Evolutionary conservation across 1,140 invertebrate species (phyloP).

Genomic region (Nasonia giraulti): DNA sequence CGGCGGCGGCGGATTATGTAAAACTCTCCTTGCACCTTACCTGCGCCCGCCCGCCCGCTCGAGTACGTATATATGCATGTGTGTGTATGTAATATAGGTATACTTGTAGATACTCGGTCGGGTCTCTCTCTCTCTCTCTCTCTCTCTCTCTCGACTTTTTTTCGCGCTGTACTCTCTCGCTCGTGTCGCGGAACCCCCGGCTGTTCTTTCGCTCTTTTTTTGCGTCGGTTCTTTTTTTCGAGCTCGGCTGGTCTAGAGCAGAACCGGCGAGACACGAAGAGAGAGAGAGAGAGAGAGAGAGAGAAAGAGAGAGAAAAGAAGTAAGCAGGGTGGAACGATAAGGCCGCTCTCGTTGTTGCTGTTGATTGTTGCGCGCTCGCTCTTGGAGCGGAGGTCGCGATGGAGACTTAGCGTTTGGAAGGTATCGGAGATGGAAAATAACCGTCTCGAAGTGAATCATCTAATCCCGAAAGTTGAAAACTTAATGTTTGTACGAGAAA

Average conservation of each 20-base stretch:
- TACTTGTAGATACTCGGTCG: background rate
- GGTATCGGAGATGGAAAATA: background rate
- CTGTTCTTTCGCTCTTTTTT: background rate
- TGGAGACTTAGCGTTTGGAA: no score
- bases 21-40: slow-evolving; percentile 41
- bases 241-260: no score
- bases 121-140: no score
- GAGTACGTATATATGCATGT: background rate
- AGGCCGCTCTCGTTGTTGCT: background rate
- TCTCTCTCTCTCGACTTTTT: slow-evolving; percentile 5
- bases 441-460: background rate
- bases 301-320: no score
- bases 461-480: background rate
- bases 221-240: background rate
- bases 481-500: background rate
- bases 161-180: background rate
- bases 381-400: no score
- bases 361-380: background rate
- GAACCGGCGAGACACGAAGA: no score
- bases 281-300: no score
- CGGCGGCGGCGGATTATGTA: slow-evolving; percentile 45
- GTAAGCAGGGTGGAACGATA: background rate
- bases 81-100: background rate
- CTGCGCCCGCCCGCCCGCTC: background rate
- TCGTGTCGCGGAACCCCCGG: background rate